Evolutionary conservation across 2,888 invertebrate genomes (phyloP), one percentile per base, ranked within the genome.

Genomic region (Cantharis nigra): DNA sequence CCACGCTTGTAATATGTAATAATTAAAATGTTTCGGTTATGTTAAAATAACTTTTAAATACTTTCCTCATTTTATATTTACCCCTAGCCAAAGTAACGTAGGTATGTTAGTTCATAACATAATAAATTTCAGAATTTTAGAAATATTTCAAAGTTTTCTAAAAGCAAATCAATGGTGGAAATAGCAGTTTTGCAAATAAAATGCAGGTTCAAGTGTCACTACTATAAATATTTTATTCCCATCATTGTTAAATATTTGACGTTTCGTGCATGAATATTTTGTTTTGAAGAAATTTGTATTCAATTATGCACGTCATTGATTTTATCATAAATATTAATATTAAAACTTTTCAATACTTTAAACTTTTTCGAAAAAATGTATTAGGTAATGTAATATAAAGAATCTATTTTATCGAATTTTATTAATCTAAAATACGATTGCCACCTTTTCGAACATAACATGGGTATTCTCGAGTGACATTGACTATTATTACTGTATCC

Each of bases 401-500:
- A 77, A 77, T 77, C 77, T 71, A 74, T 77, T 77, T 77, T 70
- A 69, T 69, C 28, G 71, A 67, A 64, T 70, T 71, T 76, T 69
- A 70, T 62, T 71, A 77, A 77, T 74, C 69, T 62, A 23, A 13
- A 70, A 67, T 49, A 28, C 70, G 74, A 77, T 77, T 77, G 74
- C 69, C 74, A 77, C 77, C 77, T 77, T 77, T 77, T 77, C 71
- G 69, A 71, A 77, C 71, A 77, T 74, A 70, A 77, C 74, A 69
- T 69, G 71, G 78, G 74, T 78, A 75, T 75, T 71, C 78, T 75
- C 78, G 23, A 63, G 75, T 74, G 78, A 69, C 78, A 72, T 30
- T 72, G 74, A 75, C 75, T 78, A 72, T 75, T 75, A 78, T 78
- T 78, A 70, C 73, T 65, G 75, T 78, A 75, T 70, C 78, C 71